Conservation (phyloP, 2,797 vertebrate genomes). For the Hyperoplus immaculatus region DNA sequence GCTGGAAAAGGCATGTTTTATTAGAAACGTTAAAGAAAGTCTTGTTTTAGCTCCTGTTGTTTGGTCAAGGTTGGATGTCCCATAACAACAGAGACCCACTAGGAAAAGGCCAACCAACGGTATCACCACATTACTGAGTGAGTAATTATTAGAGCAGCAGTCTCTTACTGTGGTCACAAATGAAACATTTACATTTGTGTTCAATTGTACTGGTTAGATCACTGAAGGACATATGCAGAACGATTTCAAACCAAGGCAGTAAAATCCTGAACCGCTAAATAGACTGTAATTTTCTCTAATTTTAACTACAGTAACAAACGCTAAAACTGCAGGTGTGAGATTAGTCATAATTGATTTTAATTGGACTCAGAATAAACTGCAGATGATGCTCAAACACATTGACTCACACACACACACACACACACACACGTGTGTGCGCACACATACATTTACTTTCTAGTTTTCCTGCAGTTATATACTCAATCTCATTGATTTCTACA, state of each 20-base stretch:
- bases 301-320: background rate
- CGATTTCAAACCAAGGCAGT: conserved; percentile 1
- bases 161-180: too few relatives aligned
- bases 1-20: background rate
- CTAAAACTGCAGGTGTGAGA: background rate
- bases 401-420: background rate
- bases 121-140: conserved; percentile 3
- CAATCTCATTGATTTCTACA: background rate
- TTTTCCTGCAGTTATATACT: background rate
- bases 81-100: too few relatives aligned
- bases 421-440: background rate
- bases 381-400: background rate
- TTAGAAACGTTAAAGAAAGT: background rate
- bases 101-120: background rate
- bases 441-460: background rate
- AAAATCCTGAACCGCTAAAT: conserved; percentile 2
- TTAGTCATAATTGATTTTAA: conserved; percentile 2
- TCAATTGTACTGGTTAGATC: background rate
- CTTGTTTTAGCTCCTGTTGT: conserved; percentile 1
- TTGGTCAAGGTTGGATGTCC: background rate
- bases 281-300: background rate
- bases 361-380: conserved; percentile 13
- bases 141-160: background rate
- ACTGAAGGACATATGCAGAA: background rate
- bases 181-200: background rate